Percentiles rank a stretch among this genome's conserved stretches.
These are phyloP conservation scores for Chionoecetes opilio DNA, from an alignment of 1,140 invertebrate genomes.

Conservation along the genomic window DNA sequence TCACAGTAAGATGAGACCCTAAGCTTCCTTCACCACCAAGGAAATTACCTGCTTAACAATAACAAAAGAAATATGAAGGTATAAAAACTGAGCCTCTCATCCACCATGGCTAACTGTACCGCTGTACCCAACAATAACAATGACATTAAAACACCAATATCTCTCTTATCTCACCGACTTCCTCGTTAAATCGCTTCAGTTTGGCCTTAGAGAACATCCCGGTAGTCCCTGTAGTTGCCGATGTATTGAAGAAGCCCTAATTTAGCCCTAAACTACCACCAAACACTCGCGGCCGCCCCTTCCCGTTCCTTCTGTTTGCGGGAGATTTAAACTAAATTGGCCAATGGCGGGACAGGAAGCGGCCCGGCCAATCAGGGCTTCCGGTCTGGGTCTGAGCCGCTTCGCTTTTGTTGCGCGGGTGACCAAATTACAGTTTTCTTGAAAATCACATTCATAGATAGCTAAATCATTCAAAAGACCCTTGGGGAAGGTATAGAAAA, in stretches of 20 bases:
- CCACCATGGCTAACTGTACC: too few species aligned
- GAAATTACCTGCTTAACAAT: not conserved
- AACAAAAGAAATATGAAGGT: too few species aligned
- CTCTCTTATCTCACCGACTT: conserved; percentile 41
- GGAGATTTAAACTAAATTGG: conserved; percentile 5
- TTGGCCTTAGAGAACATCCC: conserved; percentile 58
- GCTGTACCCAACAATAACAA: too few species aligned
- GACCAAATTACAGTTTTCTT: too few species aligned
- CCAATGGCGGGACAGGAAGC: not conserved
- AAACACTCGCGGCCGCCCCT: not conserved
- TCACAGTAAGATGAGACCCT: not conserved
- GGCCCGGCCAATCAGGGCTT: too few species aligned
- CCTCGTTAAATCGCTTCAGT: conserved; percentile 51
- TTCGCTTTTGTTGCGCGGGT: too few species aligned
- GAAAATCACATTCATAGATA: too few species aligned
- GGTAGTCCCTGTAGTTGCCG: not conserved
- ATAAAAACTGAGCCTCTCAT: too few species aligned
- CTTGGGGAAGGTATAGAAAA: too few species aligned
- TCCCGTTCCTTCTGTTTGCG: not conserved
- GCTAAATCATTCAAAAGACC: too few species aligned
- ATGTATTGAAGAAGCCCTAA: not conserved
- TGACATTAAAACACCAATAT: not conserved
- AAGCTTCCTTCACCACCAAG: not conserved
- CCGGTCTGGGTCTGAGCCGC: too few species aligned
- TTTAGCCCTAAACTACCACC: not conserved